Percentiles rank a stretch among this genome's conserved stretches.
These are phyloP conservation scores for Neosalanx taihuensis DNA, from an alignment of 2,797 vertebrate genomes.

Conservation along the genomic window DNA sequence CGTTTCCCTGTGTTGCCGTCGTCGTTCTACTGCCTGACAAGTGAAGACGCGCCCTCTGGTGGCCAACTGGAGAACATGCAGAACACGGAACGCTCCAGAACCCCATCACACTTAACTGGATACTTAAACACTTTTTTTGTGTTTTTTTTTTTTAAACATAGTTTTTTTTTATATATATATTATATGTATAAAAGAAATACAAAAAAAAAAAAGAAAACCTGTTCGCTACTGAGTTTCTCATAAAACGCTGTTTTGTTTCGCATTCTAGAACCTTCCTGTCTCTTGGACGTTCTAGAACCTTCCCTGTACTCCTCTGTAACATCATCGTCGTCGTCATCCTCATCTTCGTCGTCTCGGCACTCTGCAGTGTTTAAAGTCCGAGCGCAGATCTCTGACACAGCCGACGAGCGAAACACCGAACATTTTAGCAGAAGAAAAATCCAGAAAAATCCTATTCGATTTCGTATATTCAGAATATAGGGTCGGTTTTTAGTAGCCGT, in stretches of 20 bases:
- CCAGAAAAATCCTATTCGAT: slow-evolving; percentile 31
- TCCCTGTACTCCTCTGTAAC: slow-evolving; percentile 4
- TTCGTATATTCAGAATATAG: too few relatives aligned
- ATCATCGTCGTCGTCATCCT: too few relatives aligned
- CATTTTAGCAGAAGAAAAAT: slow-evolving; percentile 40
- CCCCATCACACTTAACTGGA: not conserved
- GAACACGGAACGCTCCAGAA: not conserved
- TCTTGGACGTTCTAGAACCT: not conserved
- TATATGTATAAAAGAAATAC: not conserved
- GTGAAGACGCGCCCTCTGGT: too few relatives aligned
- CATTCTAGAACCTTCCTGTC: not conserved
- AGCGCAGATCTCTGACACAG: slow-evolving; percentile 58
- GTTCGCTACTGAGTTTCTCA: too few relatives aligned
- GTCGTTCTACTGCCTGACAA: too few relatives aligned
- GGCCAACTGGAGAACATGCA: not conserved
- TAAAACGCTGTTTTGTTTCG: slow-evolving; percentile 12
- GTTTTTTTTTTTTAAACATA: not conserved
- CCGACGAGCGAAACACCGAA: slow-evolving; percentile 21
- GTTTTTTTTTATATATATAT: slow-evolving; percentile 3
- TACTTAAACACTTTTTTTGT: not conserved
- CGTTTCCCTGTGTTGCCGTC: too few relatives aligned
- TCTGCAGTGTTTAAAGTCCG: slow-evolving; percentile 42
- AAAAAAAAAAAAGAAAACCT: not conserved
- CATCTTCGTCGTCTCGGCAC: too few relatives aligned
- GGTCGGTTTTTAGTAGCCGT: slow-evolving; percentile 39